Conservation (phyloP, 1,140 invertebrate genomes). For the Drosophila pachea region DNA sequence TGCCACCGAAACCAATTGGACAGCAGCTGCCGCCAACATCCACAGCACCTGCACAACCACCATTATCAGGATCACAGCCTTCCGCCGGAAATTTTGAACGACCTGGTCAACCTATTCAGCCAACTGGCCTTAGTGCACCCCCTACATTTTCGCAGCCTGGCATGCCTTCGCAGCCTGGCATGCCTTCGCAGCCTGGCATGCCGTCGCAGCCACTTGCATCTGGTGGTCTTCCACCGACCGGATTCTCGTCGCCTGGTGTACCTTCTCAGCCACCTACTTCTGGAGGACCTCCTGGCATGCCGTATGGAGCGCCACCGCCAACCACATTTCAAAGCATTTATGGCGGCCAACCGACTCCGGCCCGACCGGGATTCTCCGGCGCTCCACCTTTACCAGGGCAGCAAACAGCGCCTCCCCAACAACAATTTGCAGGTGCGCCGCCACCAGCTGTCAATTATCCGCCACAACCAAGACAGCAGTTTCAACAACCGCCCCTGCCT, state of each 20-base stretch:
- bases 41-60: background rate
- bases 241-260: too few relatives aligned
- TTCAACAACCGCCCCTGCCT: slow-evolving; percentile 69
- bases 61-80: slow-evolving; percentile 14
- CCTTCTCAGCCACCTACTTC: slow-evolving; percentile 12
- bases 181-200: slow-evolving; percentile 15
- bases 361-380: slow-evolving; percentile 38
- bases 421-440: slow-evolving; percentile 39
- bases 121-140: slow-evolving; percentile 14
- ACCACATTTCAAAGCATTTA: slow-evolving; percentile 26
- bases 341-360: slow-evolving; percentile 15
- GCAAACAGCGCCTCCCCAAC: slow-evolving; percentile 33
- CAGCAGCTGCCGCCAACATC: slow-evolving; percentile 40
- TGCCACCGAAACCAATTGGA: slow-evolving; percentile 62
- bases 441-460: slow-evolving; percentile 54
- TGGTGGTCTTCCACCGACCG: too few relatives aligned
- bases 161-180: slow-evolving; percentile 19
- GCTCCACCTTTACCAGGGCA: slow-evolving; percentile 51
- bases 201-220: slow-evolving; percentile 15
- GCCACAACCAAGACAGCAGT: slow-evolving; percentile 59
- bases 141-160: slow-evolving; percentile 10
- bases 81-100: slow-evolving; percentile 15
- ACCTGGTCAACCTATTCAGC: slow-evolving; percentile 30
- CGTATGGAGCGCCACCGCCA: slow-evolving; percentile 14
- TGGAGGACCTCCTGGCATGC: background rate